Conservation (phyloP, 1,140 invertebrate species). For the Dreissena rostriformis region DNA sequence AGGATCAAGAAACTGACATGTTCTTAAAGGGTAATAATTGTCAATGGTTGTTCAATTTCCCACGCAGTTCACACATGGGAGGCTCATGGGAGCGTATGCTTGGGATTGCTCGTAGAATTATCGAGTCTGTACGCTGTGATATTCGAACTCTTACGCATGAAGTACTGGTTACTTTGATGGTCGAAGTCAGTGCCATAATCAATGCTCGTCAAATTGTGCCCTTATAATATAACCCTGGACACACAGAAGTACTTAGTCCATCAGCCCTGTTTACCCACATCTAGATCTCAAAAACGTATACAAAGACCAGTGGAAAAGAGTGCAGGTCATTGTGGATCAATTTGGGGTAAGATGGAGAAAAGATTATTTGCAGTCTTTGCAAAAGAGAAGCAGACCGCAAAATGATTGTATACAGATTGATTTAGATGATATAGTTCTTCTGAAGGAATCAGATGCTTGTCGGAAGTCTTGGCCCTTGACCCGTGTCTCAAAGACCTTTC, state of each 20-base stretch:
- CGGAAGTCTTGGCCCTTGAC: slow-evolving; percentile 6
- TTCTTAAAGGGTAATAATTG: background rate
- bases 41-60: slow-evolving; percentile 55
- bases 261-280: slow-evolving; percentile 10
- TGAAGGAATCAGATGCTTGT: background rate
- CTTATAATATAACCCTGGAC: slow-evolving; percentile 46
- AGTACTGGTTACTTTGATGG: slow-evolving; percentile 57
- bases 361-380: slow-evolving; percentile 11
- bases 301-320: slow-evolving; percentile 24
- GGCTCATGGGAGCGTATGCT: slow-evolving; percentile 64
- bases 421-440: slow-evolving; percentile 10
- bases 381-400: background rate
- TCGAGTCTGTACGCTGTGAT: slow-evolving; percentile 54
- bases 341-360: slow-evolving; percentile 12
- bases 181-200: slow-evolving; percentile 55
- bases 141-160: slow-evolving; percentile 54
- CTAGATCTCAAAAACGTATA: slow-evolving; percentile 16
- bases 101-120: slow-evolving; percentile 43
- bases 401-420: background rate
- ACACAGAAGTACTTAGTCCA: slow-evolving; percentile 9
- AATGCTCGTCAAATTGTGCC: slow-evolving; percentile 55
- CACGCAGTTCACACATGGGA: slow-evolving; percentile 55
- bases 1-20: background rate
- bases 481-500: background rate
- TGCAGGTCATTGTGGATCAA: background rate